Evolutionary conservation across 2,888 invertebrate genomes (phyloP), one percentile per base, ranked within the genome.

Genomic region (Dicroscelio sp.): DNA sequence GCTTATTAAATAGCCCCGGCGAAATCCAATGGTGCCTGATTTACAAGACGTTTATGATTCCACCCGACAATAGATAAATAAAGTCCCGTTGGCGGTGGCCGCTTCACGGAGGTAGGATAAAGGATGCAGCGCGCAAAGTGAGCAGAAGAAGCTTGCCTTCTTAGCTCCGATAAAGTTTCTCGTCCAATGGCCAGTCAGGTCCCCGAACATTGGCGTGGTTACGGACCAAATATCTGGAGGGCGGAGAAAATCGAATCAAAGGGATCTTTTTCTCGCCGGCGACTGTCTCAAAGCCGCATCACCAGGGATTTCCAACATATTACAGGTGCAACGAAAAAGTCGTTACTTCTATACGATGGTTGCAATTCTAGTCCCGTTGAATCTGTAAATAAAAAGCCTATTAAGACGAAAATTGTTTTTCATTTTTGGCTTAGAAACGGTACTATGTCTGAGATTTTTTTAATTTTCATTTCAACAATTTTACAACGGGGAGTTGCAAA

Each of bases 211-310:
- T 91, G 91, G 91, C 91, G 76, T 83, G 85, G 87, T 91, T 82
- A 63, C 80, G 80, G 83, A 65, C 91, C 58, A 86, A 85, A 86
- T 86, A 86, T 88, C 88, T 76, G 58, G 86, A 86, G 91, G 91
- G 91, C 88, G 91, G 91, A 71, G 88, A 88, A 91, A 88, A 91
- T 91, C 86, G 76, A 91, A 91, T 91, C 88, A 88, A 88, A 86
- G 78, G 86, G 86, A 88, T 88, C 91, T 85, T 85, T 89, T 85
- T 80, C 80, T 87, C 73, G 58, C 71, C 71, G 76, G 52, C 55
- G 63, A 90, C 76, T 86, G 80, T 85, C 86, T 89, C 75, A 75
- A 58, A 80, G 80, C 73, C 52, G 58, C n/a, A n/a, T n/a, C n/a
- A n/a, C n/a, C n/a, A n/a, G n/a, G n/a, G n/a, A n/a, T n/a, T n/a